Evolutionary conservation across 2,113 vertebrate genomes (phyloP).

Genomic region (Leptodactylus fuscus): DNA sequence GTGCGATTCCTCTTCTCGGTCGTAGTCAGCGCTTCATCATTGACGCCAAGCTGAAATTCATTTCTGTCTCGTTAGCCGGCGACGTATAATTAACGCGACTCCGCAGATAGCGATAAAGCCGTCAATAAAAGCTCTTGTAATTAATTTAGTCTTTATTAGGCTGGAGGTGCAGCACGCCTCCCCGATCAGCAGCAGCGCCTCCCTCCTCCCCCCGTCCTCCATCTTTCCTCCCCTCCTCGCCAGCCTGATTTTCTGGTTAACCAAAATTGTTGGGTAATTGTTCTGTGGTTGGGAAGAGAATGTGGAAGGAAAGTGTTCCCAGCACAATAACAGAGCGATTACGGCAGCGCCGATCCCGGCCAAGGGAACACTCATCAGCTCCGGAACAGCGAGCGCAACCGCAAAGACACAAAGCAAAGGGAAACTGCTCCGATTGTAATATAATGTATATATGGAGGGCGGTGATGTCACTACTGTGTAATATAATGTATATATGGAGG

Average conservation of each 20-base stretch:
- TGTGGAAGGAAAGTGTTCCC: constrained; percentile 89
- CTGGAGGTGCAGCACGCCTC: constrained; percentile 61
- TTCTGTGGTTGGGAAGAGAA: constrained; percentile 90
- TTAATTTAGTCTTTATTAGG: constrained; percentile 63
- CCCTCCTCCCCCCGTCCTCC: constrained; percentile 65
- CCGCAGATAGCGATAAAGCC: constrained; percentile 64
- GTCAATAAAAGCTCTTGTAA: constrained; percentile 60
- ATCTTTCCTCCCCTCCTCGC: constrained; percentile 71
- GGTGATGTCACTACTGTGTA: not conserved
- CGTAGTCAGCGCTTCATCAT: constrained; percentile 24
- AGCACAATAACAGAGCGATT: constrained; percentile 93
- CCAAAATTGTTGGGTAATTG: constrained; percentile 97
- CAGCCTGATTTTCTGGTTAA: constrained; percentile 88
- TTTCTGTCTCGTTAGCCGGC: constrained; percentile 60
- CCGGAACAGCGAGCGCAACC: constrained; percentile 84
- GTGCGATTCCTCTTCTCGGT: not conserved
- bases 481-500: not conserved
- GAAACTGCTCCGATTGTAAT: no score
- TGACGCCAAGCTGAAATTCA: constrained; percentile 31
- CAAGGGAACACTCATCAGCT: constrained; percentile 85
- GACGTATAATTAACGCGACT: constrained; percentile 69
- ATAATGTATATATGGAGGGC: not conserved
- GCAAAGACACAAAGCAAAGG: constrained; percentile 77
- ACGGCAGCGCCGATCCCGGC: constrained; percentile 86
- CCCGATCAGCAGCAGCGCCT: constrained; percentile 63